Evolutionary conservation across 1,140 invertebrate species (phyloP), one percentile per base, ranked within the genome.

Genomic region (Drosophila tani): DNA sequence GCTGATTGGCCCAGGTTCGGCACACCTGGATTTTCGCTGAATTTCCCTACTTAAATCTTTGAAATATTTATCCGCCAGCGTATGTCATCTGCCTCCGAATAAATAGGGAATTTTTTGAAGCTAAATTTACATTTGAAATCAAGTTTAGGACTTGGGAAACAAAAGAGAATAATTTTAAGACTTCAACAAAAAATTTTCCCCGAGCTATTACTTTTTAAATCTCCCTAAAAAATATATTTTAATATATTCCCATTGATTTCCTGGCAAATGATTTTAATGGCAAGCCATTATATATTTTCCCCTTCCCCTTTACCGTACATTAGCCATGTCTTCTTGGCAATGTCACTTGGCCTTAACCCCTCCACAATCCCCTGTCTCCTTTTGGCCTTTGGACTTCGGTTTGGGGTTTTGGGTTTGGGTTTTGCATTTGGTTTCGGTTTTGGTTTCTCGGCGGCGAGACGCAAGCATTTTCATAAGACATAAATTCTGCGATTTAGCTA

Each of bases 401-500:
- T 49, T 68, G 14, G 27, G 15, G 27, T 59, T 58, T 60, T 12
- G 9, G 17, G 19, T 3, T 53, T 14, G 27, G n/a, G 9, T n/a
- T 47, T 51, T 24, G 50, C 43, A 50, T 75, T 50, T 41, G 63
- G n/a, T 40, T 55, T 56, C 38, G 24, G 46, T 29, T 66, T 46
- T 27, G n/a, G 12, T 51, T 40, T 73, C 9, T 67, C 41, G 14
- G 38, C 38, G 50, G 12, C 29, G 38, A 64, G 73, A 46, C 27
- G 45, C 73, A 46, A 74, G 69, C 85, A 81, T 82, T 88, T 88
- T 90, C 81, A 88, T 88, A 90, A 88, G 85, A 88, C 85, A 88
- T 88, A 88, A 88, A 88, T 88, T 90, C 55, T 76, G 81, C 81
- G 84, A 88, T 88, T 88, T 88, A 73, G 84, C 84, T 84, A 84